These are phyloP conservation scores for Paracanthobrama guichenoti DNA, from an alignment of 2,113 vertebrate genomes.

Conservation along the genomic window DNA sequence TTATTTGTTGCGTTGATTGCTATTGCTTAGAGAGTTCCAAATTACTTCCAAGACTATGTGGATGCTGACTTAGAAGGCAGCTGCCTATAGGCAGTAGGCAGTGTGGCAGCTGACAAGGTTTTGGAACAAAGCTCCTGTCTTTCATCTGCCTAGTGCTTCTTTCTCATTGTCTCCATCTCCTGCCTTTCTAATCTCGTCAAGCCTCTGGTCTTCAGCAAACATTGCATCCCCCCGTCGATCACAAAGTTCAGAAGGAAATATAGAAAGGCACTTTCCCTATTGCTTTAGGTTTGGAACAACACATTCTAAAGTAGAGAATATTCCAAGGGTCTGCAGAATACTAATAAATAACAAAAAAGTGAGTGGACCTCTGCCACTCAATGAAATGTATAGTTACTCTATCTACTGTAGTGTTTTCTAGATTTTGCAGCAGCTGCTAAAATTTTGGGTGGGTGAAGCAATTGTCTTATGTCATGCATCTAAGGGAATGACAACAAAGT, in stretches of 20 bases:
- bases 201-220: conserved; percentile 20
- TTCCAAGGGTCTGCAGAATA: background rate
- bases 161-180: conserved; percentile 28
- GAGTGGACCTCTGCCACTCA: background rate
- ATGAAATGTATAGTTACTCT: background rate
- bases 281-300: conserved; percentile 12
- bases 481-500: too few species aligned
- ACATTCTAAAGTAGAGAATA: background rate
- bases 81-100: background rate
- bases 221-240: background rate
- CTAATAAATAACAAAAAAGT: background rate
- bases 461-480: too few species aligned
- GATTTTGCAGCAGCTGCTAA: background rate
- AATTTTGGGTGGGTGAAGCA: background rate
- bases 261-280: background rate
- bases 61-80: background rate
- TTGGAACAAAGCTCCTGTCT: conserved; percentile 11
- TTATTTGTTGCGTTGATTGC: background rate
- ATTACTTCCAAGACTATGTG: background rate
- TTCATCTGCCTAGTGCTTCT: background rate
- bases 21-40: background rate
- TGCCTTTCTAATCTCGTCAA: conserved; percentile 39
- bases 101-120: background rate
- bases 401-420: background rate
- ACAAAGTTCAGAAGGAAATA: conserved; percentile 13